Conservation (phyloP, 2,797 vertebrate genomes). For the Thamnophis elegans region DNA sequence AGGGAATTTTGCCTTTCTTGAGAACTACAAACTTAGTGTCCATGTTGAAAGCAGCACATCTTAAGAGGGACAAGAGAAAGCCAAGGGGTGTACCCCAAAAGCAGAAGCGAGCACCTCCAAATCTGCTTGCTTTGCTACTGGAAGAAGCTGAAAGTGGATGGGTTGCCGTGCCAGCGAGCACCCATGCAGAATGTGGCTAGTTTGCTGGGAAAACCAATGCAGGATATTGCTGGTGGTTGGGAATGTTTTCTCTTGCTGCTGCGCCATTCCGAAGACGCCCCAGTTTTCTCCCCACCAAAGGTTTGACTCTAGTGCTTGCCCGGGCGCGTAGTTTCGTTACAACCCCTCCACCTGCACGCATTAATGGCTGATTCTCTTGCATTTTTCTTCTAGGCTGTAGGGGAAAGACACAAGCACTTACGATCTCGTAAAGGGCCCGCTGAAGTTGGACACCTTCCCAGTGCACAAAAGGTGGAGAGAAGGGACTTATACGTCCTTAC, state of each 20-base stretch:
- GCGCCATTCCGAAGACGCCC: background rate
- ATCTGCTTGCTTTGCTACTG: background rate
- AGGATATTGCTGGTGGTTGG: background rate
- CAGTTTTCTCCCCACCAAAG: background rate
- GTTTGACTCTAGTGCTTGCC: background rate
- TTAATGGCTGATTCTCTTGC: conserved; percentile 13
- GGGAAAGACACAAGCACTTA: conserved; percentile 47
- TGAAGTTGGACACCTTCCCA: conserved; percentile 20
- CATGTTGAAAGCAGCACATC: conserved; percentile 81
- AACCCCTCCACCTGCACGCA: conserved; percentile 63
- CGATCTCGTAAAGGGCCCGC: conserved; percentile 63
- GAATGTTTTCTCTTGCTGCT: background rate
- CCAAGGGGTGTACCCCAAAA: background rate
- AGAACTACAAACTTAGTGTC: conserved; percentile 85
- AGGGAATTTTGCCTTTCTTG: conserved; percentile 81
- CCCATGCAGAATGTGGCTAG: too few relatives aligned
- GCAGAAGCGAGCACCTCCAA: background rate
- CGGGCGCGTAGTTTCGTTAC: background rate
- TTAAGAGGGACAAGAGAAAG: background rate
- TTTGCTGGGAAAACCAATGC: background rate
- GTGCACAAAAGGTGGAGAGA: background rate
- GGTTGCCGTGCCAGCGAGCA: background rate
- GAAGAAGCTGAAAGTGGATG: background rate
- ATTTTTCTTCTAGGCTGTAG: conserved; percentile 62
- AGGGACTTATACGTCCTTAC: background rate